phyloP scores from a whole-genome alignment of 2,113 vertebrate genomes.

The Melanerpes aurifrons region DNA sequence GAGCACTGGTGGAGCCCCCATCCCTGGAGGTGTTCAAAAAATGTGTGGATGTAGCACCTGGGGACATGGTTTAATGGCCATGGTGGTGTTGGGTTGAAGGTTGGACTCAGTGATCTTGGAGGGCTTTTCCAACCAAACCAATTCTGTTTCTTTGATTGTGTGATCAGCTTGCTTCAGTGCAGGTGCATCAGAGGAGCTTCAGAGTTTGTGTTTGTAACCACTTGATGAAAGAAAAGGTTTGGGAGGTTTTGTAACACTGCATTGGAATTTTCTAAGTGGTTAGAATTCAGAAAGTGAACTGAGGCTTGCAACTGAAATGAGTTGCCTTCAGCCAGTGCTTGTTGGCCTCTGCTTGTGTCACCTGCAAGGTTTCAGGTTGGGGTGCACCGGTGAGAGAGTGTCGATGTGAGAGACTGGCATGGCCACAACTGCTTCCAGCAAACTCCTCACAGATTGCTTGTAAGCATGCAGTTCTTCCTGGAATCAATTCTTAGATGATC shows the following conservation, averaged over 20 bases:
- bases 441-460: neutral
- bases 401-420: fast-evolving
- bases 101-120: too few relatives aligned
- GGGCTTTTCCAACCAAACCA: too few relatives aligned
- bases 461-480: too few relatives aligned
- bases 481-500: fast-evolving
- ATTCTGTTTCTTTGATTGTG: too few relatives aligned
- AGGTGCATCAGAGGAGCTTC: neutral
- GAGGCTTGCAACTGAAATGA: neutral
- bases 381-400: neutral
- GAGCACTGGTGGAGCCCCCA: too few relatives aligned
- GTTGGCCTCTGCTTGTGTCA: neutral
- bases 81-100: too few relatives aligned
- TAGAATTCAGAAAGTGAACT: neutral
- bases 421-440: neutral
- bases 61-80: too few relatives aligned
- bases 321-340: neutral
- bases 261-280: neutral
- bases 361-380: neutral
- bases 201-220: neutral
- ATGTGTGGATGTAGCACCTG: too few relatives aligned
- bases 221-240: neutral
- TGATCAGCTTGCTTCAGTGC: neutral
- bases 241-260: neutral
- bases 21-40: too few relatives aligned